A percentile compares a stretch with the other conserved stretches of the same genome.
Conservation (phyloP, 2,797 vertebrate species). For the Oreonectes daqikongensis region DNA sequence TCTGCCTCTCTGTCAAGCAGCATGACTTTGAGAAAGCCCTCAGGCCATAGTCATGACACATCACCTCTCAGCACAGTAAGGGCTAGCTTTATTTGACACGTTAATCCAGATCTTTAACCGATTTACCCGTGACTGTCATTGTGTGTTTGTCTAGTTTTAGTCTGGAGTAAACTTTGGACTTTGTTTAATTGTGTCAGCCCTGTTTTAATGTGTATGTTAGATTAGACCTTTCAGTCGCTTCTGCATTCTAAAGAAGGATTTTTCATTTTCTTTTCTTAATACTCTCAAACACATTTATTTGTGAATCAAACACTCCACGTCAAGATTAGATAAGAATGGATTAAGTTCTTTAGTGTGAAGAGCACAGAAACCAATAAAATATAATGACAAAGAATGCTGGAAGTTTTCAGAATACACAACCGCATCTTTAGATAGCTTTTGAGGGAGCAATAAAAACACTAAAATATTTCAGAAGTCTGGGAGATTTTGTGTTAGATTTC, state of each 20-base stretch:
- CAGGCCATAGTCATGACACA: constrained; percentile 21
- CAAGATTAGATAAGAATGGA: not conserved
- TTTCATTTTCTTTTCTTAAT: not conserved
- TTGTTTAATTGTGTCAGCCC: not conserved
- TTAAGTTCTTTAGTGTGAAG: constrained; percentile 5
- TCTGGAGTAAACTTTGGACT: not conserved
- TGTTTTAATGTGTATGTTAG: not conserved
- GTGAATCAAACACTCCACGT: not conserved
- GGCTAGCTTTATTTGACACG: constrained; percentile 12
- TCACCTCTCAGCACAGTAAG: not conserved
- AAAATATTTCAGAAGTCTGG: no score
- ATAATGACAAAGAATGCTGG: not conserved
- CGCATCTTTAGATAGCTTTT: not conserved
- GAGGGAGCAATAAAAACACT: not conserved
- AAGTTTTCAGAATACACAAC: not conserved
- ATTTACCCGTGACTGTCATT: not conserved
- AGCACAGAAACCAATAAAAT: constrained; percentile 11
- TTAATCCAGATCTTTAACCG: not conserved
- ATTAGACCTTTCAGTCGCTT: not conserved
- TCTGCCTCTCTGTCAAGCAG: constrained; percentile 20
- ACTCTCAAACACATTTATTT: constrained; percentile 17
- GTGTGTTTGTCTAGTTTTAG: not conserved
- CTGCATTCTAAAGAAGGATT: not conserved
- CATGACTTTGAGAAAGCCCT: constrained; percentile 12
- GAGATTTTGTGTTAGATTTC: not conserved